Evolutionary conservation across 2,797 vertebrate species (phyloP), one percentile per base, ranked within the genome.

Genomic region (Eospalax fontanierii): DNA sequence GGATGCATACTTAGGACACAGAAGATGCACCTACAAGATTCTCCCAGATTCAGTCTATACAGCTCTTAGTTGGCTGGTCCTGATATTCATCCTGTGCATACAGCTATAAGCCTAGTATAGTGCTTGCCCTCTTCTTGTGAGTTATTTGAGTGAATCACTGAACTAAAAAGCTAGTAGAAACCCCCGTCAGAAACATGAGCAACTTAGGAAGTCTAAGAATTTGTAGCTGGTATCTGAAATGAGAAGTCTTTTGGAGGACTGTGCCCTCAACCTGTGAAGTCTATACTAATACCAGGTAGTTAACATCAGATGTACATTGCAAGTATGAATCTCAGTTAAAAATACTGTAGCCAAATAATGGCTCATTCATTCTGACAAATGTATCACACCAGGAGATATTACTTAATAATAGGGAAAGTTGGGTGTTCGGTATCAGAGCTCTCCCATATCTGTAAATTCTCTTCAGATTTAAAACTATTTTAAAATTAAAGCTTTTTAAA

Each of bases 401-500:
- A 59, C 10, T 81, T 40, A 81, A 33, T 79, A 82, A 61, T 86
- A 75, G 84, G 15, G 19, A 78, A 93, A 90, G 82, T 61, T 46
- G 22, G 30, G 54, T 18, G 18, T 63, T 63, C 16, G 61, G 22
- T 26, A 30, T 76, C 76, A 57, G 43, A 87, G 83, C 28, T 84
- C 30, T 87, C 38, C 46, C 38, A 43, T 35, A 22, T 79, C 84
- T 93, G 30, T 71, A 78, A 83, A 5, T 83, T 76, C 43, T 92
- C 76, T 63, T 15, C 63, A 96, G 74, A 94, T 80, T 24, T 80
- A 79, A 85, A 96, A 82, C 21, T 43, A 90, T 76, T 94, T 80
- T 92, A 75, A 92, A 89, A 84, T 43, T 71, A 66, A 81, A 61
- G 80, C 79, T 81, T 75, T 95, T 94, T 59, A 43, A 43, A 94